Evolutionary conservation across 2,113 vertebrate genomes (phyloP).

Genomic region (Tetraodon nigroviridis): DNA sequence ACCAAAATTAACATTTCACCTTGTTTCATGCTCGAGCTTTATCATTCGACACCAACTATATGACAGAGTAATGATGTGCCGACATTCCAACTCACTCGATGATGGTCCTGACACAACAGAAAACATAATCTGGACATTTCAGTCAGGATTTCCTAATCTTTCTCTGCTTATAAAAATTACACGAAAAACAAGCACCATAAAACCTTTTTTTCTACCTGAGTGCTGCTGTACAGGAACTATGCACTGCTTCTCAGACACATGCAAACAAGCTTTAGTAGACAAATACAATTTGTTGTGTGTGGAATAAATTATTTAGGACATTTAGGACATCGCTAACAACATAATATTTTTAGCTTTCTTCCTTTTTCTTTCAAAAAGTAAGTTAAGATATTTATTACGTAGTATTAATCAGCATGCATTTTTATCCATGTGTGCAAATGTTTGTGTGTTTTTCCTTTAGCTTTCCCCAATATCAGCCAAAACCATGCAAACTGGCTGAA

Average conservation of each 20-base stretch:
- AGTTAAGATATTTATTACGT: too few species aligned
- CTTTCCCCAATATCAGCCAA: conserved; percentile 27
- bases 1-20: conserved; percentile 44
- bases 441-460: conserved; percentile 14
- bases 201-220: not conserved
- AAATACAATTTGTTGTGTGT: too few species aligned
- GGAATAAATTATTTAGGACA: too few species aligned
- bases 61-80: conserved; percentile 38
- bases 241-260: too few species aligned
- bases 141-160: conserved; percentile 5
- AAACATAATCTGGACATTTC: not conserved
- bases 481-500: conserved; percentile 38
- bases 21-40: conserved; percentile 7
- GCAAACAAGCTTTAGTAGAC: too few species aligned
- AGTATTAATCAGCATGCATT: too few species aligned
- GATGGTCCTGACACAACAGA: conserved; percentile 41
- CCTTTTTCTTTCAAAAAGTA: too few species aligned
- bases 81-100: conserved; percentile 32
- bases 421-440: not conserved
- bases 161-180: conserved; percentile 20
- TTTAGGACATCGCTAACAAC: too few species aligned
- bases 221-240: too few species aligned
- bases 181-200: conserved; percentile 3
- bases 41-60: conserved; percentile 6
- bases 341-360: not conserved